Evolutionary conservation across 2,113 vertebrate species (phyloP), one percentile per base, ranked within the genome.

Genomic region (Chroicocephalus ridibundus): DNA sequence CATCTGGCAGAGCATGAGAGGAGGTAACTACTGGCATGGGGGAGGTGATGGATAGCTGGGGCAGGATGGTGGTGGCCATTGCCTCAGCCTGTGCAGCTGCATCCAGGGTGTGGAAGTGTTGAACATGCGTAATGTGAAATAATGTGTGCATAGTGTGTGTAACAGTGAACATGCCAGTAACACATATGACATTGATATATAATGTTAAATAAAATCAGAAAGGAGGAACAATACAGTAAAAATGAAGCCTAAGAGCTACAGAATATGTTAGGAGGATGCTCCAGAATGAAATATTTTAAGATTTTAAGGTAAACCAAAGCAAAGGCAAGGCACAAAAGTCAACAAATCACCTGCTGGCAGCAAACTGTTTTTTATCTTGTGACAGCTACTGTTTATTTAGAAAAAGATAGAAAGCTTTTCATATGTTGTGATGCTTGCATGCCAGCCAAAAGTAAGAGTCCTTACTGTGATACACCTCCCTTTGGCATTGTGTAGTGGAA

Each of bases 51-150:
- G 60, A 15, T 2, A 55, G 7, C 25, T 47, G 57, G 65, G 24
- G 31, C 24, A 17, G 34, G 24, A 60, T 11, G 6, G 18, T 51
- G n/a, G 29, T 69, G 26, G 29, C 26, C 38, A 29, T 69, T 12
- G 0, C 36, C 20, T 76, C 54, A 85, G 13, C 20, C 42, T 15
- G 5, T 70, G 24, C 18, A 44, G 36, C 10, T n/a, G n/a, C 20
- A 49, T 36, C n/a, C 21, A 25, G 16, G 1, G 4, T 27, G 22
- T 29, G 31, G 19, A 60, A 68, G 7, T 18, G 21, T 25, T 57
- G 40, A 65, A 77, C 1, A 0, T 13, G 27, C 46, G 22, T n/a
- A 68, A 51, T 0, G 0, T 10, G 3, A 38, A 38, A 38, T 38
- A 38, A 38, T 38, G 38, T 38, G 38, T 38, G 38, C 38, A 38